Conservation (phyloP, 2,888 invertebrate species). For the Alentia gelatinosa region DNA sequence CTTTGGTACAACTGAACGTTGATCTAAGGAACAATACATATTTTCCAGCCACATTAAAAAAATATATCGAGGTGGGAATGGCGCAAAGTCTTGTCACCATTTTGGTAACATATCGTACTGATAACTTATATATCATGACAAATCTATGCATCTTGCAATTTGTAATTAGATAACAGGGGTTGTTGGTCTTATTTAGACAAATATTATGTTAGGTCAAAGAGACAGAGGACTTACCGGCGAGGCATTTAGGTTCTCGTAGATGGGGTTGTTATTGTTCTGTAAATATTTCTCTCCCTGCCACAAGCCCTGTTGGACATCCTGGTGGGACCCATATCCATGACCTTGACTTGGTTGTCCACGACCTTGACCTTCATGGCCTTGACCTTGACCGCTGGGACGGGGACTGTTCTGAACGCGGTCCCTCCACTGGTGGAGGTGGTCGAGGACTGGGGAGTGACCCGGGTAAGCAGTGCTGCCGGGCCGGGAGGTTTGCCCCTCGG, state of each 20-base stretch:
- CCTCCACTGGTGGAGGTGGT: constrained; percentile 17
- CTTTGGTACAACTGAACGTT: no score
- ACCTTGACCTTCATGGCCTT: neutral
- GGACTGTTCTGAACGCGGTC: constrained; percentile 52
- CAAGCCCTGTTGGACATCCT: neutral
- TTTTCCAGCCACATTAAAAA: no score
- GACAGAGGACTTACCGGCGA: constrained; percentile 4
- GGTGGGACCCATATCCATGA: neutral
- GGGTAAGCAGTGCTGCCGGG: neutral
- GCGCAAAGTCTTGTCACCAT: no score
- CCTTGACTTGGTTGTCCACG: neutral
- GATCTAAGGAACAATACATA: no score
- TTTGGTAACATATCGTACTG: no score
- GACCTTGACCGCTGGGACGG: neutral
- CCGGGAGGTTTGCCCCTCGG: neutral
- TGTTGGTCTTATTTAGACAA: no score
- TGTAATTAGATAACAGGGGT: no score
- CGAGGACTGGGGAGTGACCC: neutral
- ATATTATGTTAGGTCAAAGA: neutral
- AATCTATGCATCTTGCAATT: no score
- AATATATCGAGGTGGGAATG: no score
- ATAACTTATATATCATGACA: no score
- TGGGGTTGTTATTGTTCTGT: constrained; percentile 36
- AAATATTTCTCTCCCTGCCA: neutral
- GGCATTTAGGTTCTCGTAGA: constrained; percentile 40